A percentile compares a stretch with the other conserved stretches of the same genome.
Evolutionary conservation across 2,797 vertebrate species (phyloP).

Genomic region (Smutsia temminckii): DNA sequence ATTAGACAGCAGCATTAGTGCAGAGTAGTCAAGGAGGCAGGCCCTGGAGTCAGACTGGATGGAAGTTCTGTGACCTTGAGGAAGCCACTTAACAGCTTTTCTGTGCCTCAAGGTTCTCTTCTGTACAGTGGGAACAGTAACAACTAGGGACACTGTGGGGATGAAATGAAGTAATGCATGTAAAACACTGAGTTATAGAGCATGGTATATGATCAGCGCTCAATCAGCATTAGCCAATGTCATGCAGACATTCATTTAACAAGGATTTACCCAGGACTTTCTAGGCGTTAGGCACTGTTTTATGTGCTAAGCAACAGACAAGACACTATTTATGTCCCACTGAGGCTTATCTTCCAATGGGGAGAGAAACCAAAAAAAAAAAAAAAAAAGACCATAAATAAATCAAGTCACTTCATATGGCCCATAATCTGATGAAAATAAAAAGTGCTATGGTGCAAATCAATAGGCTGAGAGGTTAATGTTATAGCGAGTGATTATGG

Average conservation of each 20-base stretch:
- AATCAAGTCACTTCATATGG: not conserved
- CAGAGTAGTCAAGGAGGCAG: not conserved
- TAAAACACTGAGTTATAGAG: rapidly evolving
- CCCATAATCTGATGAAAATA: not conserved
- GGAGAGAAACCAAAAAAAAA: not conserved
- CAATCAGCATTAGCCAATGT: not conserved
- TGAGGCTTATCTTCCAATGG: not conserved
- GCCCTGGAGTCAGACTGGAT: not conserved
- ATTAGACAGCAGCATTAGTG: too few relatives aligned
- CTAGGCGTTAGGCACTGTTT: not conserved
- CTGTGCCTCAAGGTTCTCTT: not conserved
- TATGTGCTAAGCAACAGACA: not conserved
- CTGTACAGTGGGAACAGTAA: not conserved
- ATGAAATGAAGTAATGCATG: not conserved
- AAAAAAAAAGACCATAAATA: not conserved
- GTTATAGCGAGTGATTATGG: not conserved
- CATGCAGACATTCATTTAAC: not conserved
- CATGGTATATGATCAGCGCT: not conserved
- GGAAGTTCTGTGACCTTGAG: not conserved
- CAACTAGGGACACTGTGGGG: not conserved
- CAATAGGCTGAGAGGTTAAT: not conserved
- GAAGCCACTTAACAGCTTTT: not conserved
- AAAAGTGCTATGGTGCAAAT: not conserved
- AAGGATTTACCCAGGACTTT: not conserved
- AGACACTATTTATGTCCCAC: not conserved